phyloP scores from a whole-genome alignment of 2,888 invertebrate genomes.

The Nycteola revayana region DNA sequence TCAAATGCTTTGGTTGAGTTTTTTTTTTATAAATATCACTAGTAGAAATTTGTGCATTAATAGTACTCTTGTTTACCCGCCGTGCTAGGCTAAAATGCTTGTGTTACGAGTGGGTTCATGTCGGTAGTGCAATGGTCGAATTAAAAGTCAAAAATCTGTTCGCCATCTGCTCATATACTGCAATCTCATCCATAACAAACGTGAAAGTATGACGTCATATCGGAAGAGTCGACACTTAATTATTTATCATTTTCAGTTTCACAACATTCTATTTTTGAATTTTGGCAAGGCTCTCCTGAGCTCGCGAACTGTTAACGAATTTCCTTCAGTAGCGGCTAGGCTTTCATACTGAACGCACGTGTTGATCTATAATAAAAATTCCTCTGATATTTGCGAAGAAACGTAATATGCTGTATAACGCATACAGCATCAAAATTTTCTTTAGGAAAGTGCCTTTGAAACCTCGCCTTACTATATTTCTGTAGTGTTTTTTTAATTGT shows the following conservation, averaged over 20 bases:
- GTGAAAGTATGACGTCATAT: constrained; percentile 23
- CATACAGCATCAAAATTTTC: constrained; percentile 56
- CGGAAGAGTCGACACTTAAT: constrained; percentile 11
- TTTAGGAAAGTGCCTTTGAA: constrained; percentile 56
- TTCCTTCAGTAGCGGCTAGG: constrained; percentile 44
- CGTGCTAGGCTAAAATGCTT: too few species aligned
- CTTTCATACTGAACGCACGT: constrained; percentile 37
- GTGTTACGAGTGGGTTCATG: too few species aligned
- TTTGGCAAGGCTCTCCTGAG: constrained; percentile 53
- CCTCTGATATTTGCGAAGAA: constrained; percentile 28
- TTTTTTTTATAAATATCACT: too few species aligned
- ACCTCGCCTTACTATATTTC: constrained; percentile 34
- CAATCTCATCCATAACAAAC: too few species aligned
- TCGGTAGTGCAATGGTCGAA: too few species aligned
- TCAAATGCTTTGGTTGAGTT: too few species aligned
- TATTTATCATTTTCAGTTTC: constrained; percentile 31
- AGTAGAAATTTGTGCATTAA: too few species aligned
- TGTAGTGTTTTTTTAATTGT: constrained; percentile 15
- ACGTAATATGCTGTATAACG: constrained; percentile 65
- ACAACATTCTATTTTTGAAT: constrained; percentile 51
- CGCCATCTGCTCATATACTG: too few species aligned
- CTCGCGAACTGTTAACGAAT: constrained; percentile 40
- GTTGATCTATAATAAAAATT: constrained; percentile 23
- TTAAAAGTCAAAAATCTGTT: too few species aligned
- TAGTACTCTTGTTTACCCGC: too few species aligned